Conservation (phyloP, 1,140 invertebrate genomes). For the Tetraneura akinire region DNA sequence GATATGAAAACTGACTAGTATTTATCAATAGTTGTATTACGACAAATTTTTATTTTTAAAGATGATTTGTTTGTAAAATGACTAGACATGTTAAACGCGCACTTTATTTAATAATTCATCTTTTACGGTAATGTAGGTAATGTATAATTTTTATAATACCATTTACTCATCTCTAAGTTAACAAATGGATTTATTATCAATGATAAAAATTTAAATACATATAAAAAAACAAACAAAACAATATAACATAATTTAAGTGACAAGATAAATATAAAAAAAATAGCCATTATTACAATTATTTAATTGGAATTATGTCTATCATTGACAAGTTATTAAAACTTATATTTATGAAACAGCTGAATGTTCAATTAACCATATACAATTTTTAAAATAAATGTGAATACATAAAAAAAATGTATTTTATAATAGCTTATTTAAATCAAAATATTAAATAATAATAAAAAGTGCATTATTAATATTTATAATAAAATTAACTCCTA, state of each 20-base stretch:
- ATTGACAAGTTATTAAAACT: neutral
- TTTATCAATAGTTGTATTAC: neutral
- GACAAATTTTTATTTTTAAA: neutral
- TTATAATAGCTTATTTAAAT: neutral
- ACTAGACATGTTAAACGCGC: conserved; percentile 28
- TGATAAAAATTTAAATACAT: neutral
- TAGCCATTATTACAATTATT: neutral
- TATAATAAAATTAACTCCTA: neutral
- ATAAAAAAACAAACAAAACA: neutral
- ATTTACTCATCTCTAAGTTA: conserved; percentile 23
- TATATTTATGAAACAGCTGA: too few species aligned
- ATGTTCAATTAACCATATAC: too few species aligned
- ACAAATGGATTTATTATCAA: neutral
- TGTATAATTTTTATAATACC: neutral
- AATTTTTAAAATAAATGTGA: neutral
- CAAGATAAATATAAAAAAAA: neutral
- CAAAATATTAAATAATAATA: conserved; percentile 3
- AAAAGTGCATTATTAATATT: neutral
- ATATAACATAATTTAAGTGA: neutral
- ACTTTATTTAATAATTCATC: neutral
- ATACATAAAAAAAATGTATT: neutral
- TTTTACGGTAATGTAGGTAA: neutral
- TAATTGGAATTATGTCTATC: neutral
- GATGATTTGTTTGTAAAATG: conserved; percentile 36
- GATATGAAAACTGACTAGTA: conserved; percentile 11